Percentiles rank a stretch among this genome's conserved stretches.
Conservation (phyloP, 2,113 vertebrate genomes). For the Daubentonia madagascariensis region DNA sequence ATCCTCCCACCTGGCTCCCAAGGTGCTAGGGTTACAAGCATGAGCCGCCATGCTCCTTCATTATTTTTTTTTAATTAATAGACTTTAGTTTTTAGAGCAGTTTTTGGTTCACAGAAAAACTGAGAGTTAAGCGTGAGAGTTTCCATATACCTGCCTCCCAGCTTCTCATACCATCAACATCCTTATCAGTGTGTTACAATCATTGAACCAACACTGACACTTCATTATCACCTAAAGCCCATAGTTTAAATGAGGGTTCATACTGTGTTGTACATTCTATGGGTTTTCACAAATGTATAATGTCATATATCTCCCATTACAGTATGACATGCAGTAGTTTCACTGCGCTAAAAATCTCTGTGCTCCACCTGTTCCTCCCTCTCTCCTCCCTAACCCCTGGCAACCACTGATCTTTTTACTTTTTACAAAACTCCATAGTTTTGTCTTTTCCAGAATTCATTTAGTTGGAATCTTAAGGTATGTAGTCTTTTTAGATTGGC, state of each 20-base stretch:
- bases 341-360: neutral
- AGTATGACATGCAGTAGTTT: neutral
- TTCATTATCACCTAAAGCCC: neutral
- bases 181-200: neutral
- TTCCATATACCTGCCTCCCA: neutral
- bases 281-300: neutral
- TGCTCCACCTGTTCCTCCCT: neutral
- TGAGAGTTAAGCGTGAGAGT: neutral
- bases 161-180: neutral
- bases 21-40: neutral
- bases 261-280: neutral
- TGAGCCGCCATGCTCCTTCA: neutral
- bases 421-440: neutral
- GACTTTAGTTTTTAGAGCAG: neutral
- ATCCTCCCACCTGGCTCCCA: neutral
- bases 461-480: neutral
- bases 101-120: neutral
- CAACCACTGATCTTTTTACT: neutral
- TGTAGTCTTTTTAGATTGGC: neutral
- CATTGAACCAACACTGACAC: neutral
- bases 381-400: neutral
- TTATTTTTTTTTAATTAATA: neutral
- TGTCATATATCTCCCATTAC: neutral
- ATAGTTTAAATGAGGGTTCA: neutral
- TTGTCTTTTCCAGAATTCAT: neutral